A percentile compares a stretch with the other conserved stretches of the same genome.
Conservation (phyloP, 2,797 vertebrate species). For the Borostomias antarcticus region DNA sequence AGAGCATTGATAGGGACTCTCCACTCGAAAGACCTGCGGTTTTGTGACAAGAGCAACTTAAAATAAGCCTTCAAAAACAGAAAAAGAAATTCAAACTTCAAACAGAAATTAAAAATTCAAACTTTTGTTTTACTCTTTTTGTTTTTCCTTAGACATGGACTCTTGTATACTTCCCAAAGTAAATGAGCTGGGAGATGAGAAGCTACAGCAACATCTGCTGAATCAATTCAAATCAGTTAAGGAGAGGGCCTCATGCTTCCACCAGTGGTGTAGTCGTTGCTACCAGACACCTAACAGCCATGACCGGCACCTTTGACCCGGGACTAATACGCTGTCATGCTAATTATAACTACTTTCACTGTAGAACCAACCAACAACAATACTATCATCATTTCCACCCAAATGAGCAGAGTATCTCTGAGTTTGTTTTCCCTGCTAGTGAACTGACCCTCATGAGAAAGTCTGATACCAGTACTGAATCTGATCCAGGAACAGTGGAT, state of each 20-base stretch:
- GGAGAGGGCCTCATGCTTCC: constrained; percentile 37
- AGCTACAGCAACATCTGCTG: constrained; percentile 67
- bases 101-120: background rate
- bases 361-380: background rate
- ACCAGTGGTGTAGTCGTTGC: constrained; percentile 49
- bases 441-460: constrained; percentile 13
- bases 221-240: constrained; percentile 76
- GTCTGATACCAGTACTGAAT: constrained; percentile 15
- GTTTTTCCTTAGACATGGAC: background rate
- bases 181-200: constrained; percentile 16
- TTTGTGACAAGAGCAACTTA: background rate
- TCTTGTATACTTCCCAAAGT: constrained; percentile 2
- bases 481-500: constrained; percentile 26
- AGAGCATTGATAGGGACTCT: background rate
- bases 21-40: background rate
- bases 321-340: constrained; percentile 57
- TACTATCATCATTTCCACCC: background rate
- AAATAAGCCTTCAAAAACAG: background rate
- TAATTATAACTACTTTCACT: constrained; percentile 58
- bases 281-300: constrained; percentile 55
- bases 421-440: too few species aligned
- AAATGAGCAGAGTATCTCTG: too few species aligned
- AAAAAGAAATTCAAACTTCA: constrained; percentile 3
- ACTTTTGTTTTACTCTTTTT: background rate
- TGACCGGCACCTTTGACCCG: constrained; percentile 64